Conservation (phyloP, 2,113 vertebrate species). For the Dasypus novemcinctus region DNA sequence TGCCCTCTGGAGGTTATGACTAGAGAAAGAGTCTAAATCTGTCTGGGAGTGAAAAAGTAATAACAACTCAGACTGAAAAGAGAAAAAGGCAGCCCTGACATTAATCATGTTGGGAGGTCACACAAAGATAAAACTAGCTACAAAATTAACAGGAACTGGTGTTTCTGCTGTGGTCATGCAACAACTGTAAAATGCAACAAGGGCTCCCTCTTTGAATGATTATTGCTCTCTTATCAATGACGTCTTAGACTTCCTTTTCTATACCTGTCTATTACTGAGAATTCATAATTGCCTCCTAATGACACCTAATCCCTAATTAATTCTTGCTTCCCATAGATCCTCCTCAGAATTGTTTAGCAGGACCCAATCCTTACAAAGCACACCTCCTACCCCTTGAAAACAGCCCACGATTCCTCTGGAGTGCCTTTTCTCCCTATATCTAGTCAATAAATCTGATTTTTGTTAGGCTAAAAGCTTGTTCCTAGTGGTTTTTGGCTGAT, state of each 20-base stretch:
- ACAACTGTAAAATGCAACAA: neutral
- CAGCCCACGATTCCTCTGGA: neutral
- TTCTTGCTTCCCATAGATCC: neutral
- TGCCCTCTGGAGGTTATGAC: neutral
- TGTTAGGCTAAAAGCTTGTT: neutral
- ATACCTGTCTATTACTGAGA: neutral
- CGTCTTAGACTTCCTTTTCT: neutral
- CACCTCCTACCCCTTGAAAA: neutral
- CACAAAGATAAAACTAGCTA: neutral
- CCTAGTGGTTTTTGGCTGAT: neutral
- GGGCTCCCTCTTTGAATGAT: neutral
- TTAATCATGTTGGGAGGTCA: neutral
- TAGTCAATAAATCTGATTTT: neutral
- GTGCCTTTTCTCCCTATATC: neutral
- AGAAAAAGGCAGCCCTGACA: neutral
- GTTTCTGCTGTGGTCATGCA: neutral
- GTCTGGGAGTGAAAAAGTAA: neutral
- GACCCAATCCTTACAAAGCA: neutral
- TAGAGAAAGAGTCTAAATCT: neutral
- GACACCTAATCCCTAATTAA: neutral
- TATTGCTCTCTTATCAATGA: neutral
- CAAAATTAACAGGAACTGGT: neutral
- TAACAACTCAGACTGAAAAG: neutral
- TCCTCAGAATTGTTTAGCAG: neutral
- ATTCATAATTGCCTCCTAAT: neutral